Evolutionary conservation across 2,888 invertebrate species (phyloP), one percentile per base, ranked within the genome.

Genomic region (Cheilosia vernalis): DNA sequence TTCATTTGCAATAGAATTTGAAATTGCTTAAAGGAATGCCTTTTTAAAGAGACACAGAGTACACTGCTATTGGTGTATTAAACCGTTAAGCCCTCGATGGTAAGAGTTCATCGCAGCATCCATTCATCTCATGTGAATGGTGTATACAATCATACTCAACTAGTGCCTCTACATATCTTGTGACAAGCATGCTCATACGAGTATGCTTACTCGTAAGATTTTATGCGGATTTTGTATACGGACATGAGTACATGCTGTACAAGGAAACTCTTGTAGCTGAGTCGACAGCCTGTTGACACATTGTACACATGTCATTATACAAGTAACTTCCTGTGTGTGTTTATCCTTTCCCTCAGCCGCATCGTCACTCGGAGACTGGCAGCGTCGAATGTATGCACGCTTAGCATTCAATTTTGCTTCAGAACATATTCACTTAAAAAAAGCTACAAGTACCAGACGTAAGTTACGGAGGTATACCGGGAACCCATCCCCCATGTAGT

Each of bases 271-370:
- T 74, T 53, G 51, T 61, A 53, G 74, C 51, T n/a, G 58, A 66
- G 44, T 33, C 51, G 42, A 60, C 40, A 76, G 66, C 64, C 51
- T 77, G 76, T 77, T 77, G 76, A 77, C 76, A 77, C 60, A 44
- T 67, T 67, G 76, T 67, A 67, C 58, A 76, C 60, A 76, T 58
- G 63, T 56, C 55, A 64, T 74, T 74, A 64, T 74, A 64, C 55
- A 64, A 74, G 64, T 17, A 17, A 64, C 74, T 74, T 74, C 74
- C 64, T 51, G 10, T 74, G 64, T 55, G 55, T 56, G 56, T 21
- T 47, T 33, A 47, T 47, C 37, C 44, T 37, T 56, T 19, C 6
- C 13, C 19, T 13, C 24, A 15, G 24, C 13, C 51, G 13, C 24
- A 10, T 13, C 17, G 10, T 13, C 21, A 10, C 49, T 51, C 13